phyloP scores from a whole-genome alignment of 1,140 invertebrate species.

The Dolichoris vasculosae region DNA sequence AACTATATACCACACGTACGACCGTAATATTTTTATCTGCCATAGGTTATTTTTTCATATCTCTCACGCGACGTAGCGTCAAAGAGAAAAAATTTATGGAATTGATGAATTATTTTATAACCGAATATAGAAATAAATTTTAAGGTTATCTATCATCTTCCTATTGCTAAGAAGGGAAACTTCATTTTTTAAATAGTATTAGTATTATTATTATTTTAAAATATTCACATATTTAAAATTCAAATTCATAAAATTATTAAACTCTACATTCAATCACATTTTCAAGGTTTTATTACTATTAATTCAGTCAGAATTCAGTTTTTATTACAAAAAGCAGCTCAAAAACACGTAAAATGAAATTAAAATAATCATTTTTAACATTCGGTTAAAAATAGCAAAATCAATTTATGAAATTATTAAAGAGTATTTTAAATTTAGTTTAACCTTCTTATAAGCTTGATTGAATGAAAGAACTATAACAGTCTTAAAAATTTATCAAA shows the following conservation, averaged over 20 bases:
- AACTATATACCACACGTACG: neutral
- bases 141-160: neutral
- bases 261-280: neutral
- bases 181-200: neutral
- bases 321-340: neutral
- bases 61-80: neutral
- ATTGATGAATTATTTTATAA: conserved; percentile 6
- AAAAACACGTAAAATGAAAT: neutral
- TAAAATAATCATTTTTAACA: too few relatives aligned
- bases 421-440: too few relatives aligned
- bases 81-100: conserved; percentile 7
- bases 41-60: conserved; percentile 5
- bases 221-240: neutral
- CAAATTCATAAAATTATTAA: neutral
- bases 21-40: neutral
- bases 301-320: neutral
- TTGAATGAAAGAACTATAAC: too few relatives aligned
- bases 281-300: neutral
- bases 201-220: neutral
- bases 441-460: too few relatives aligned
- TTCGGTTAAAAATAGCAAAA: too few relatives aligned
- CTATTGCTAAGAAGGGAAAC: neutral
- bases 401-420: too few relatives aligned
- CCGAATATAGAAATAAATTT: neutral
- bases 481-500: too few relatives aligned